Evolutionary conservation across 1,140 invertebrate species (phyloP).

Genomic region (Drosophila orosa): DNA sequence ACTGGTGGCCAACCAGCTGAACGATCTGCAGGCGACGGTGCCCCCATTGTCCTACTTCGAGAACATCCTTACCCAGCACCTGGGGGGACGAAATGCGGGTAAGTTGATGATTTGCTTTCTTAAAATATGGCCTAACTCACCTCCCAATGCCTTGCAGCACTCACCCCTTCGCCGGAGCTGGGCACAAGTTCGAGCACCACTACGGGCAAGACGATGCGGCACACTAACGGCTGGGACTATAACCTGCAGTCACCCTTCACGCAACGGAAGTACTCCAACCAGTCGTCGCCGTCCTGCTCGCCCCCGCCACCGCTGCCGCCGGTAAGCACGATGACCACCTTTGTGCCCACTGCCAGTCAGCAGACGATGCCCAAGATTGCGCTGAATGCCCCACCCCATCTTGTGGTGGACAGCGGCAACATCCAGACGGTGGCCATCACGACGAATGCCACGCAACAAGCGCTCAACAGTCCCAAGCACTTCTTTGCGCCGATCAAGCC

Average conservation of each 20-base stretch:
- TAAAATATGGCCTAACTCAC: neutral
- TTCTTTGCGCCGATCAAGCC: conserved; percentile 83
- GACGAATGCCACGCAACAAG: conserved; percentile 68
- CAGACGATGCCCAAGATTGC: conserved; percentile 69
- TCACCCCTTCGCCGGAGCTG: conserved; percentile 68
- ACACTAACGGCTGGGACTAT: conserved; percentile 82
- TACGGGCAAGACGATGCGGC: conserved; percentile 71
- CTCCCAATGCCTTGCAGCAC: conserved; percentile 19
- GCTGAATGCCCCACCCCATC: conserved; percentile 47
- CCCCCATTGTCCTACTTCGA: conserved; percentile 83
- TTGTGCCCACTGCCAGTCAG: conserved; percentile 61
- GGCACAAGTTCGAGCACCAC: conserved; percentile 71
- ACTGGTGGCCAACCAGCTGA: conserved; percentile 79
- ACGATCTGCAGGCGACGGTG: conserved; percentile 75
- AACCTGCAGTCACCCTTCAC: conserved; percentile 79
- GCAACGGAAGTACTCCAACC: conserved; percentile 71
- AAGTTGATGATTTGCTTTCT: neutral
- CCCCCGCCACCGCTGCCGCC: conserved; percentile 49
- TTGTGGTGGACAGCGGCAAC: conserved; percentile 11
- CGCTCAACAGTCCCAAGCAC: conserved; percentile 79
- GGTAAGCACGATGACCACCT: conserved; percentile 52
- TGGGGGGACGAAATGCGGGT: conserved; percentile 60
- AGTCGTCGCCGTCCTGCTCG: conserved; percentile 51
- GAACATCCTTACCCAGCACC: conserved; percentile 75
- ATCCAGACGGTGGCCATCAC: conserved; percentile 80